Base-by-base conservation (phyloP, 2,888 invertebrate genomes). In the Aspidiotus rigidus region DNA sequence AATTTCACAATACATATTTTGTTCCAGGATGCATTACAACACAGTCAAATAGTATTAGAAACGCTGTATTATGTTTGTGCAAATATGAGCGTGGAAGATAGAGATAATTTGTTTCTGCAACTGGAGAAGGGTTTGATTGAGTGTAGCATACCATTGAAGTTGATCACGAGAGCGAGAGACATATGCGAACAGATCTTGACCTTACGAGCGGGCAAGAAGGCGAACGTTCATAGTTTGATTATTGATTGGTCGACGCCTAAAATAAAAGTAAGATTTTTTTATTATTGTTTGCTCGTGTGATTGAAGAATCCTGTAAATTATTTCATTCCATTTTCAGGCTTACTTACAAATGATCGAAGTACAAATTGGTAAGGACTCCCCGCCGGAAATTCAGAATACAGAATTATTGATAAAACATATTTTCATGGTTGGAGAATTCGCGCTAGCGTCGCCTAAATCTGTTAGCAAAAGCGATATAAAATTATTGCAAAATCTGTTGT, bases 351-450 rank as follows among this genome's bases (percentile, higher is more conserved):
- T 60, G n/a, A 67, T 67, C 7, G 53, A 59, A 42, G 49, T n/a
- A 5, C 49, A 59, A 53, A 60, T 67, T 42, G 59, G 67, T 11
- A 57, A 60, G 40, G 53, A 67, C 39, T 42, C 67, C 39, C 60
- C 67, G 1, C 9, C 59, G 13, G 67, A 67, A 17, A 44, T 67
- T 13, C 13, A 59, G 2, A 49, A 67, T 10, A 49, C 44, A n/a
- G 59, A 57, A n/a, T 60, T 60, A 59, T n/a, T 67, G 7, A 67
- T 60, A 17, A 67, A 67, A 49, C 60, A 59, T n/a, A 57, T 67
- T 5, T 59, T 60, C n/a, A 15, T 67, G 40, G 59, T 67, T 2
- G 67, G 67, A 8, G 67, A 67, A n/a, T 60, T 67, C 39, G 67
- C 67, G 13, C 67, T 60, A 17, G 59, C 49, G 11, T 49, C 57